These are phyloP conservation scores for Melitaea cinxia DNA, from an alignment of 1,140 invertebrate species.

Conservation along the genomic window DNA sequence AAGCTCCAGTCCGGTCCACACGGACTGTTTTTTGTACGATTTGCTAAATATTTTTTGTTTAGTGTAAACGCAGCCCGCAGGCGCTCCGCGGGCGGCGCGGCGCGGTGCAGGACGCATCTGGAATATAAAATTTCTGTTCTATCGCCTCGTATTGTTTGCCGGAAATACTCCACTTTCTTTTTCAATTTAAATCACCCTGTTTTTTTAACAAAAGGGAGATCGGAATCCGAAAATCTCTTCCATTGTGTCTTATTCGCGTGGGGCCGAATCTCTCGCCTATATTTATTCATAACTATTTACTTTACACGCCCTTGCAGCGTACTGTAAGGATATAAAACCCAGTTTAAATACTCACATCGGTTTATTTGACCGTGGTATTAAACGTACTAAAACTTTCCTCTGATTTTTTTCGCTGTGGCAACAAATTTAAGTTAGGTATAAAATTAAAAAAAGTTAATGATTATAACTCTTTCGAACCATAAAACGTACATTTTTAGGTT, in stretches of 20 bases:
- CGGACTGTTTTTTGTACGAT: no score
- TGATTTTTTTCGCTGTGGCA: no score
- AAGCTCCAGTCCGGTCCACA: no score
- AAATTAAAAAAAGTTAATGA: no score
- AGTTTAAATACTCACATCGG: neutral
- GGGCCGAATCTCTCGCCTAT: neutral
- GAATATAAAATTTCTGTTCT: conserved; percentile 38
- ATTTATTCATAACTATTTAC: conserved; percentile 8
- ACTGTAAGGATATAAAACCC: no score
- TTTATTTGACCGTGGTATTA: neutral
- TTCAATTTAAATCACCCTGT: conserved; percentile 33
- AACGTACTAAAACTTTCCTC: no score
- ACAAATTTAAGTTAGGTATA: no score
- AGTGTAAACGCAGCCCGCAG: neutral
- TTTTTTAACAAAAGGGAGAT: conserved; percentile 20
- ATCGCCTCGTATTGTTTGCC: conserved; percentile 31
- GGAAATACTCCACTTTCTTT: conserved; percentile 30
- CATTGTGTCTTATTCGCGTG: conserved; percentile 5
- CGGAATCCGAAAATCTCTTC: conserved; percentile 13
- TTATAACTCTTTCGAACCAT: no score
- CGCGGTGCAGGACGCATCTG: conserved; percentile 30
- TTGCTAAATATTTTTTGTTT: neutral
- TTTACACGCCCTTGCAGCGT: neutral
- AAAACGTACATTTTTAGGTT: no score
- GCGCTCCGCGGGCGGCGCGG: neutral